Base-by-base conservation (phyloP, 2,888 invertebrate genomes). In the Rotaria magnacalcarata region DNA sequence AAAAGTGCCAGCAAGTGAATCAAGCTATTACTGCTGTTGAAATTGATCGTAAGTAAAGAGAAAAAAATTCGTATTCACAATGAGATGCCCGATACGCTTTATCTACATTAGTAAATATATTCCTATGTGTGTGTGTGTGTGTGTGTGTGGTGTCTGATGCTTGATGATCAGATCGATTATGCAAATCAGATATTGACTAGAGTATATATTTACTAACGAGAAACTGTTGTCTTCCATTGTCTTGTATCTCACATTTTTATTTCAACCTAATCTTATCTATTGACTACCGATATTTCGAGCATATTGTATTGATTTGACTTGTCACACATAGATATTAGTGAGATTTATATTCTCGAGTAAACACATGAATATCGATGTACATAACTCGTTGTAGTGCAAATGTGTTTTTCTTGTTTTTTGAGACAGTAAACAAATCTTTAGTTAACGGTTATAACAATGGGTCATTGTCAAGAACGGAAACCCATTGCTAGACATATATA, bases 161-260 rank as follows among this genome's bases (percentile, higher is more conserved):
- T 67, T 67, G 67, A 67, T 14, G 67, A 67, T 34, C 67, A 67
- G 67, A 67, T 67, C 67, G 67, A 67, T 67, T 67, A 67, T 67
- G 67, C 67, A 67, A 67, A 67, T 67, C 34, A 67, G 16, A 67
- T 34, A 67, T 67, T 27, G 34, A 67, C 67, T 67, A 7, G 34
- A 34, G 67, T 19, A 41, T 67, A 67, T 67, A 67, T 67, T 67
- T 67, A 67, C 67, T 19, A 41, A 67, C 4, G 34, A 67, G 67
- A 67, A 67, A 14, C 19, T 67, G 34, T 67, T 41, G 34, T 19
- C 16, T 67, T 27, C 27, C 11, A 21, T 54, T 21, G 54, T 54
- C 10, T 54, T 4, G 6, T 54, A 54, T 54, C 54, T 21, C 54
- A 54, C 34, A 34, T 34, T 34, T 54, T 21, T 19, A 8, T 21